Conservation (phyloP, 2,797 vertebrate species). For the Pteronotus mesoamericanus region DNA sequence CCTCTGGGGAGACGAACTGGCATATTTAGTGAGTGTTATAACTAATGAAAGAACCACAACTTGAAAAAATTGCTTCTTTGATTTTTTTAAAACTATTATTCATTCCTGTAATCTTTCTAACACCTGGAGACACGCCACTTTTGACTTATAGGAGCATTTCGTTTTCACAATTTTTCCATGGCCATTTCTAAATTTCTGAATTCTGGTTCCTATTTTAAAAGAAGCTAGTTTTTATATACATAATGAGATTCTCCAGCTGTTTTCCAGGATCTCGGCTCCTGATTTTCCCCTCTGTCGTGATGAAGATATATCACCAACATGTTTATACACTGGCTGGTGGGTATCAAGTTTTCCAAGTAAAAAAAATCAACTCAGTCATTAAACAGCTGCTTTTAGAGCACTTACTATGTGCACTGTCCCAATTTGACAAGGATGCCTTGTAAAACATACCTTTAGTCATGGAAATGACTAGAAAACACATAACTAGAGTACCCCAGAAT, state of each 20-base stretch:
- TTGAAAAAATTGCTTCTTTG: constrained; percentile 12
- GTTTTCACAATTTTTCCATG: neutral
- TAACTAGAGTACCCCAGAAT: neutral
- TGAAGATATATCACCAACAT: neutral
- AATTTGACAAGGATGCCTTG: neutral
- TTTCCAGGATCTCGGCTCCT: neutral
- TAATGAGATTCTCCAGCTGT: neutral
- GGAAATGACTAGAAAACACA: neutral
- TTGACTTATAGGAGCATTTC: neutral
- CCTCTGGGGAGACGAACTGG: neutral
- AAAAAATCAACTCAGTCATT: neutral
- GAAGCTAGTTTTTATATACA: neutral
- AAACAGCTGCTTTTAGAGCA: neutral
- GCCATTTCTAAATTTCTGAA: neutral
- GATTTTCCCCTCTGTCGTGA: neutral
- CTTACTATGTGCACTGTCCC: neutral
- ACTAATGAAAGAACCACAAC: neutral
- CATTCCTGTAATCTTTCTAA: constrained; percentile 1
- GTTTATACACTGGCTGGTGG: neutral
- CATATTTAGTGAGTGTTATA: neutral
- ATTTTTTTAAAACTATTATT: neutral
- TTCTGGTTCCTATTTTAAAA: constrained; percentile 43
- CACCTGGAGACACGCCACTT: neutral
- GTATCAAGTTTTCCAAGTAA: neutral
- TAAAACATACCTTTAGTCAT: neutral